Percentiles rank a stretch among this genome's conserved stretches.
Conservation (phyloP, 2,797 vertebrate species). For the Rhinogobio ventralis region DNA sequence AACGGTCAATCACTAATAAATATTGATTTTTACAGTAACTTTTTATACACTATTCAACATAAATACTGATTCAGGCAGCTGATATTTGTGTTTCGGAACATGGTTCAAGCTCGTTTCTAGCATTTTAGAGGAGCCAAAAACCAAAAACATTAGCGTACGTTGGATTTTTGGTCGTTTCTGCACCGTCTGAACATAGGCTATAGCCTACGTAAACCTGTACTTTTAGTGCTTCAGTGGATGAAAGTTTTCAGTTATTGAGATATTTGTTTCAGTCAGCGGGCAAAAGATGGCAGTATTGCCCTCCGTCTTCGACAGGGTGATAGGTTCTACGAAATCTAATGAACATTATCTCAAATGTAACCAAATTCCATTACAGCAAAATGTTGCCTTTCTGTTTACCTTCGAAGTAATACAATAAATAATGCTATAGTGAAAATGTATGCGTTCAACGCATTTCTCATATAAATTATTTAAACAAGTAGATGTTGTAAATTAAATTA, state of each 20-base stretch:
- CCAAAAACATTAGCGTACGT: not conserved
- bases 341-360: not conserved
- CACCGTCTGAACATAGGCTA: not conserved
- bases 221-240: not conserved
- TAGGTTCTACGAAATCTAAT: not conserved
- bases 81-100: not conserved
- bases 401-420: not conserved
- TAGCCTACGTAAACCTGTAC: not conserved
- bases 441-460: not conserved
- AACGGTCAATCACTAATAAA: not conserved
- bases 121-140: not conserved
- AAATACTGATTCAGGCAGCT: not conserved
- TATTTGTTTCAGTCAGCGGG: not conserved
- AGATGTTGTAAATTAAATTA: not conserved
- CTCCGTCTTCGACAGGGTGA: not conserved
- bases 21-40: not conserved
- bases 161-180: not conserved
- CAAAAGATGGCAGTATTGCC: conserved; percentile 53
- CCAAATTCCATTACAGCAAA: not conserved
- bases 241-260: not conserved
- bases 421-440: not conserved
- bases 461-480: not conserved
- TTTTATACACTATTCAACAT: not conserved
- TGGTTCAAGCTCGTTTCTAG: not conserved
- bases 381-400: not conserved